Conservation (phyloP, 2,888 invertebrate species). For the Sarcophaga variegata region DNA sequence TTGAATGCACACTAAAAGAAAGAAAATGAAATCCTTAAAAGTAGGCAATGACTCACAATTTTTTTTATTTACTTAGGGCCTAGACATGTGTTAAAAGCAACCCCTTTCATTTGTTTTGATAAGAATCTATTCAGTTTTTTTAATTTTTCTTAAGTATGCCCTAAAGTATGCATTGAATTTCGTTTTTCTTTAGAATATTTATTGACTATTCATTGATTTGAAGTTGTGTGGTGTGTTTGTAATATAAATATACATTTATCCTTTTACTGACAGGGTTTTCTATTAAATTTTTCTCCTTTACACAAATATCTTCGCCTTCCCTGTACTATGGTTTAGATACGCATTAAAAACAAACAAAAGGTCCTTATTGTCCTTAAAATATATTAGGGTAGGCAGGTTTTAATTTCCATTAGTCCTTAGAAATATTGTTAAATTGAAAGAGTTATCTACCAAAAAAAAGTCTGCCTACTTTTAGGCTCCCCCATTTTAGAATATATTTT, state of each 20-base stretch:
- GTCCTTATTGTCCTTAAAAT: too few species aligned
- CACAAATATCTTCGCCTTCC: neutral
- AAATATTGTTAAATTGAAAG: too few species aligned
- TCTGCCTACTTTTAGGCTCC: too few species aligned
- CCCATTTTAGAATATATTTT: too few species aligned
- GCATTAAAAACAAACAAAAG: neutral
- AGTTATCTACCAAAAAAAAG: too few species aligned
- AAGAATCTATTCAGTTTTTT: neutral
- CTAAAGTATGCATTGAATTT: neutral
- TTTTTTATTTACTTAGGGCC: neutral
- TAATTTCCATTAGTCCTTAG: too few species aligned
- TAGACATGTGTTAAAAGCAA: neutral
- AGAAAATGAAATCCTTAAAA: neutral
- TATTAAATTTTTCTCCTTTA: neutral
- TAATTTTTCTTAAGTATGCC: neutral
- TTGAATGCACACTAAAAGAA: too few species aligned
- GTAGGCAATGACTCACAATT: neutral
- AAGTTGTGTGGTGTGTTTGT: neutral
- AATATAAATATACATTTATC: neutral
- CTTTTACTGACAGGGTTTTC: neutral
- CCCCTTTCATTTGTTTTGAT: neutral
- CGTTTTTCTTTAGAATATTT: neutral
- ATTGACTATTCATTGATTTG: neutral
- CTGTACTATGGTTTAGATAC: too few species aligned
- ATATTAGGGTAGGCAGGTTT: too few species aligned